Percentiles rank a stretch among this genome's conserved stretches.
Conservation (phyloP, 2,113 vertebrate species). For the Peromyscus californicus region DNA sequence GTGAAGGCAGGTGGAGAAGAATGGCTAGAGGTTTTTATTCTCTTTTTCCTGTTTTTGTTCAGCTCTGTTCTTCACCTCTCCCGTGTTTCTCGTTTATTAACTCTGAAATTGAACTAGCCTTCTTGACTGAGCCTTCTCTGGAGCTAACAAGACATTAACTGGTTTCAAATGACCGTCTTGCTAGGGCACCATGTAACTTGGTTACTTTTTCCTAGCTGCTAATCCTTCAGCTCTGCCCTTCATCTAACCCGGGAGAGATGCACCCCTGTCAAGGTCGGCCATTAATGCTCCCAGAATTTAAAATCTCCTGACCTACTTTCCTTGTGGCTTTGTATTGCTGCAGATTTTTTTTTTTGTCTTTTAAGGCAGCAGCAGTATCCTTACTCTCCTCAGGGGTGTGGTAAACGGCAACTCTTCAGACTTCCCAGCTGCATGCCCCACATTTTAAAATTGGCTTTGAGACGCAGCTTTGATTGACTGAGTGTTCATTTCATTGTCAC, state of each 20-base stretch:
- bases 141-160: neutral
- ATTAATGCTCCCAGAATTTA: neutral
- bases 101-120: neutral
- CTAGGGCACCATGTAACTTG: neutral
- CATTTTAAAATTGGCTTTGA: conserved; percentile 17
- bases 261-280: neutral
- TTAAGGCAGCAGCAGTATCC: neutral
- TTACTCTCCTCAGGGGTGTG: neutral
- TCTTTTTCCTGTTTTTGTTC: neutral
- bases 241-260: neutral
- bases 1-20: neutral
- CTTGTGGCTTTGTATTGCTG: neutral
- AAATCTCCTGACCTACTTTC: conserved; percentile 48
- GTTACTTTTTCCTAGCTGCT: neutral
- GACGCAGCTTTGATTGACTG: conserved; percentile 57
- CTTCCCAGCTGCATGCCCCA: conserved; percentile 57
- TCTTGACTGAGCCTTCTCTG: neutral
- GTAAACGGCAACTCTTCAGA: neutral
- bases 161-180: neutral
- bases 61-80: neutral
- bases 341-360: neutral
- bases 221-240: neutral
- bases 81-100: neutral
- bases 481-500: conserved; percentile 53
- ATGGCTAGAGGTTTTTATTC: neutral